phyloP scores from a whole-genome alignment of 2,113 vertebrate genomes.

The Hirundichthys speculiger region DNA sequence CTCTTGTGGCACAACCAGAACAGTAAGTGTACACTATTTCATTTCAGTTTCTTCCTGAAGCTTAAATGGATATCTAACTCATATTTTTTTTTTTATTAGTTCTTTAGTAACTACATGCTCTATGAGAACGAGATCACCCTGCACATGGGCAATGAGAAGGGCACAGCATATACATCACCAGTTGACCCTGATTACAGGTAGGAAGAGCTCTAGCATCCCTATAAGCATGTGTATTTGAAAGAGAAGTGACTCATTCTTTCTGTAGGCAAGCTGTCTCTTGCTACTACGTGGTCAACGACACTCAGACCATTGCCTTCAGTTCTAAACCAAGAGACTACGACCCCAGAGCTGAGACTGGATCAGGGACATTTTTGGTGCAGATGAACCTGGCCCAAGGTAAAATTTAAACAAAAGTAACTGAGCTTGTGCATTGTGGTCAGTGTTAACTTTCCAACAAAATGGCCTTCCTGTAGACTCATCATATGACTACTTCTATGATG shows the following conservation, averaged over 20 bases:
- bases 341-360: slow-evolving; percentile 59
- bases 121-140: slow-evolving; percentile 78
- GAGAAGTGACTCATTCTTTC: too few relatives aligned
- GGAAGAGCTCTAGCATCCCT: rapidly evolving
- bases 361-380: slow-evolving; percentile 67
- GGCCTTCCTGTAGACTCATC: slow-evolving; percentile 65
- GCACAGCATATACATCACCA: not conserved
- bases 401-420: too few relatives aligned
- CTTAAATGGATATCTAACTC: too few relatives aligned
- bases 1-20: slow-evolving; percentile 79
- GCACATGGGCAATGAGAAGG: not conserved
- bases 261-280: slow-evolving; percentile 71
- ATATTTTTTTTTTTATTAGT: slow-evolving; percentile 48
- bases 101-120: slow-evolving; percentile 69
- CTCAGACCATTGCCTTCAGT: slow-evolving; percentile 44
- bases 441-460: too few relatives aligned
- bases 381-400: slow-evolving; percentile 73
- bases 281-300: slow-evolving; percentile 71
- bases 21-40: slow-evolving; percentile 33
- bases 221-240: too few relatives aligned
- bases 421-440: too few relatives aligned
- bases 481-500: slow-evolving; percentile 63
- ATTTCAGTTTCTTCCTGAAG: too few relatives aligned
- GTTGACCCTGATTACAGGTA: slow-evolving; percentile 69
- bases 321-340: slow-evolving; percentile 30